These are phyloP conservation scores for Tupiocoris notatus DNA, from an alignment of 2,888 invertebrate genomes.

Conservation along the genomic window DNA sequence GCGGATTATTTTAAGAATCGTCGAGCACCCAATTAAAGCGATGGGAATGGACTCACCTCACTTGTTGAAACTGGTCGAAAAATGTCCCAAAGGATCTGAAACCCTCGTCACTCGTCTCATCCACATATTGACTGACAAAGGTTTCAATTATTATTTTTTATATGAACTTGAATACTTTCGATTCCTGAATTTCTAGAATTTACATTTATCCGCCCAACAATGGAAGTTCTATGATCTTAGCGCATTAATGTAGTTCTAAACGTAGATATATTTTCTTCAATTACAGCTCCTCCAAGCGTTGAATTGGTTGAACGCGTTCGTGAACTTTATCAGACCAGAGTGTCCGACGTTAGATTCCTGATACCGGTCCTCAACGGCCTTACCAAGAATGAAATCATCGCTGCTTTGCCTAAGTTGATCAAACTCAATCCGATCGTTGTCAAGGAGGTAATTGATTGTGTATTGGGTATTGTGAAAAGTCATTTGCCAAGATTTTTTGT, in stretches of 20 bases:
- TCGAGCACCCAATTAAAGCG: conserved; percentile 69
- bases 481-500: too few relatives aligned
- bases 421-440: conserved; percentile 92
- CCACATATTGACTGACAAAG: conserved; percentile 91
- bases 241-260: too few relatives aligned
- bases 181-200: too few relatives aligned
- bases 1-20: conserved; percentile 76
- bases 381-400: conserved; percentile 82
- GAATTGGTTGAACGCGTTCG: conserved; percentile 83
- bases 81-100: conserved; percentile 92
- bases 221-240: too few relatives aligned
- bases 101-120: conserved; percentile 92
- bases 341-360: conserved; percentile 93
- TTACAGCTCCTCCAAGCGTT: conserved; percentile 47
- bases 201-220: too few relatives aligned
- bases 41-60: conserved; percentile 82
- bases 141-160: too few relatives aligned
- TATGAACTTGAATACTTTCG: too few relatives aligned
- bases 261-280: conserved; percentile 1
- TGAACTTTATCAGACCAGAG: conserved; percentile 86
- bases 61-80: conserved; percentile 77
- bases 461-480: too few relatives aligned
- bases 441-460: conserved; percentile 82
- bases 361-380: conserved; percentile 94
- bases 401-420: conserved; percentile 88